These are phyloP conservation scores for Epinephelus cyanopodus DNA, from an alignment of 2,113 vertebrate species.

Conservation along the genomic window DNA sequence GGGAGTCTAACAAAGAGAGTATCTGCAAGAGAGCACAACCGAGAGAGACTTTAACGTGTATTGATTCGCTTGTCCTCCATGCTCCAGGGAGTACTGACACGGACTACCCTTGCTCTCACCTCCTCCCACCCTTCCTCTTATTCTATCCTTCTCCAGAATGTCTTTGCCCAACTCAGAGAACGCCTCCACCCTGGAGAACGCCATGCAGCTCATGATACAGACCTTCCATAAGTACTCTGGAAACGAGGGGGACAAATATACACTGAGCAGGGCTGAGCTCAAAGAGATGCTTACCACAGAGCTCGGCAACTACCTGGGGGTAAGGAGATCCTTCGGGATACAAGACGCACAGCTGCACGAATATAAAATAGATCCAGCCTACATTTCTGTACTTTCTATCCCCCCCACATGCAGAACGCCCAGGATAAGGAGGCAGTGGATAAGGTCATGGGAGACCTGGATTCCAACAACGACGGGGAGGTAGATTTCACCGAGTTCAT, in stretches of 20 bases:
- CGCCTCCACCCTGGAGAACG: constrained; percentile 84
- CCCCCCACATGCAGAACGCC: constrained; percentile 76
- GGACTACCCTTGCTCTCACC: background rate
- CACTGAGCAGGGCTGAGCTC: constrained; percentile 87
- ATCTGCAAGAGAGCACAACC: background rate
- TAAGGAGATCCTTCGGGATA: constrained; percentile 51
- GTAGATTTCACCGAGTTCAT: constrained; percentile 89
- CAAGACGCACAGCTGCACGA: background rate
- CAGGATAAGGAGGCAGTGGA: constrained; percentile 87
- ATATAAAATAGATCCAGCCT: background rate
- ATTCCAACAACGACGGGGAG: constrained; percentile 87
- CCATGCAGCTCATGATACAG: constrained; percentile 89
- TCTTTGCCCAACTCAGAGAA: constrained; percentile 80
- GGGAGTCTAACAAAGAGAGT: background rate
- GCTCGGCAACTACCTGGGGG: constrained; percentile 85
- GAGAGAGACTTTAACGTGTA: constrained; percentile 3
- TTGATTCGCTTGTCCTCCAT: constrained; percentile 25
- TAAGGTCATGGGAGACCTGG: constrained; percentile 87
- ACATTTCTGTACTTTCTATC: background rate
- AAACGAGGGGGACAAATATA: constrained; percentile 89
- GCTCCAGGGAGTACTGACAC: constrained; percentile 10
- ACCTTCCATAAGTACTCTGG: constrained; percentile 92
- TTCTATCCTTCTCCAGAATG: constrained; percentile 72
- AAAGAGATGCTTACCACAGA: constrained; percentile 88
- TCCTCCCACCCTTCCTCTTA: background rate